phyloP scores from a whole-genome alignment of 2,888 invertebrate genomes.

The Drosophila sordidula region DNA sequence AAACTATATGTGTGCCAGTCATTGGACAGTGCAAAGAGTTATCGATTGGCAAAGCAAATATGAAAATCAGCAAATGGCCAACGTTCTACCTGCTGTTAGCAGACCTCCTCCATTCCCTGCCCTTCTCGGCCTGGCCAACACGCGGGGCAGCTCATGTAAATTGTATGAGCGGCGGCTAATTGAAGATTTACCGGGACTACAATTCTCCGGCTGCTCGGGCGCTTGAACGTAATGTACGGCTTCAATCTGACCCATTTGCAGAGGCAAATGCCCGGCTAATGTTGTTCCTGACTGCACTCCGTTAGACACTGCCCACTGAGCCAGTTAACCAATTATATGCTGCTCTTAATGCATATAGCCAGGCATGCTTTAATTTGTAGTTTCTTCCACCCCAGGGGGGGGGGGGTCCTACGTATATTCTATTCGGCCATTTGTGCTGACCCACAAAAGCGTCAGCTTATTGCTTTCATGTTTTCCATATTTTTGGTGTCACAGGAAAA shows the following conservation, averaged over 20 bases:
- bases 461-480: slow-evolving; percentile 63
- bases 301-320: slow-evolving; percentile 30
- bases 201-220: slow-evolving; percentile 12
- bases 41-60: slow-evolving; percentile 58
- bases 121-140: not conserved
- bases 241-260: slow-evolving; percentile 60
- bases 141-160: slow-evolving; percentile 33
- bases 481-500: slow-evolving; percentile 62
- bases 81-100: slow-evolving; percentile 50
- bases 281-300: slow-evolving; percentile 13
- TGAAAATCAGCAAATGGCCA: slow-evolving; percentile 62
- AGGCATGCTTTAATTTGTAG: not conserved
- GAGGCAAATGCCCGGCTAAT: slow-evolving; percentile 38
- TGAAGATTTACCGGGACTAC: slow-evolving; percentile 47
- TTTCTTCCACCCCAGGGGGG: not conserved
- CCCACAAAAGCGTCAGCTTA: slow-evolving; percentile 71
- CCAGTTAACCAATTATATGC: slow-evolving; percentile 56
- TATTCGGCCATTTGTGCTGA: slow-evolving; percentile 45
- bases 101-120: not conserved
- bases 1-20: not conserved
- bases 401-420: slow-evolving; percentile 11
- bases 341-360: slow-evolving; percentile 10
- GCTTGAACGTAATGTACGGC: slow-evolving; percentile 54
- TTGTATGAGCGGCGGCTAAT: slow-evolving; percentile 48
- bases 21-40: slow-evolving; percentile 24